Conservation (phyloP, 2,888 invertebrate genomes). For the Cybosia mesomella region DNA sequence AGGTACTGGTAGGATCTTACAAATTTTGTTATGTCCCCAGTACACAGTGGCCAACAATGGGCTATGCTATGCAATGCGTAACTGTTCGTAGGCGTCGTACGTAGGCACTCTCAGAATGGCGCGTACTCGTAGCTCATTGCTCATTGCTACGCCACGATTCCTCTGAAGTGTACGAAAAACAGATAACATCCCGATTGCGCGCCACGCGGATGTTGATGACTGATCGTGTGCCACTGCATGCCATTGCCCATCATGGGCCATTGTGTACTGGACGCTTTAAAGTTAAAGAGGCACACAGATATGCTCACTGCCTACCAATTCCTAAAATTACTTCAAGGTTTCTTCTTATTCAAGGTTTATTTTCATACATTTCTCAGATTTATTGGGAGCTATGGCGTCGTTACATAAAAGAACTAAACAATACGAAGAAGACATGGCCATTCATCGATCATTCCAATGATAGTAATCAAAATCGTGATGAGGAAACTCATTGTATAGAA, state of each 20-base stretch:
- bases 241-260: background rate
- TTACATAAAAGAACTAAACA: conserved; percentile 74
- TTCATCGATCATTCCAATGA: conserved; percentile 27
- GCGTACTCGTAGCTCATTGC: background rate
- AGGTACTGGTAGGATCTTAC: conserved; percentile 65
- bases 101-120: too few relatives aligned
- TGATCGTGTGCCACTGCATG: too few relatives aligned
- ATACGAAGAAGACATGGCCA: conserved; percentile 43
- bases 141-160: background rate
- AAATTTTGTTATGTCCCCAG: background rate
- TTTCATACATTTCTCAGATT: conserved; percentile 66
- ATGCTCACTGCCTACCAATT: background rate
- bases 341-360: too few relatives aligned
- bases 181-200: too few relatives aligned
- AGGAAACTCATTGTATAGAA: conserved; percentile 29
- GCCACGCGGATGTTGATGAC: too few relatives aligned
- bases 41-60: too few relatives aligned
- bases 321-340: too few relatives aligned
- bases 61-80: background rate
- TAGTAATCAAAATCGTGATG: conserved; percentile 20
- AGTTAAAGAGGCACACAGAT: background rate
- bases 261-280: background rate
- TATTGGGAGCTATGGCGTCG: conserved; percentile 89
- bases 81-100: too few relatives aligned
- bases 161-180: background rate